Percentiles rank a stretch among this genome's conserved stretches.
Evolutionary conservation across 2,113 vertebrate species (phyloP).

Genomic region (Noturus placidus): DNA sequence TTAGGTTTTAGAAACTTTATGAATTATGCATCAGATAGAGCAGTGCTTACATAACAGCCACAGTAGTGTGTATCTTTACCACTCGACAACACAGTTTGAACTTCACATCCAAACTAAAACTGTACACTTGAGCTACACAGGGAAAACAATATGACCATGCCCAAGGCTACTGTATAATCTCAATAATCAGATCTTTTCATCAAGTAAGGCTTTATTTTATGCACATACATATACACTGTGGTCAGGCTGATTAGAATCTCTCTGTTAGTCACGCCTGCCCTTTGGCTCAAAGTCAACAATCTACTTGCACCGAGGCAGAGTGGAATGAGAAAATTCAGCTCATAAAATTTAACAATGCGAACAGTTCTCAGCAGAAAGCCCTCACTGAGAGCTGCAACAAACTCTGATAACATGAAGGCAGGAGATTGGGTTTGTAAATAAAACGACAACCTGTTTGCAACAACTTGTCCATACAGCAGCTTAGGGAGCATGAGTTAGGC

Average conservation of each 20-base stretch:
- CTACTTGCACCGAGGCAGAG: conserved; percentile 39
- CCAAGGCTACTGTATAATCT: conserved; percentile 46
- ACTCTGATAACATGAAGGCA: not conserved
- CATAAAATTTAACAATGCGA: conserved; percentile 26
- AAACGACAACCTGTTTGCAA: conserved; percentile 27
- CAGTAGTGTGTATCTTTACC: conserved; percentile 45
- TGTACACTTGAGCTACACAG: conserved; percentile 61
- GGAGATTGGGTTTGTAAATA: conserved; percentile 8
- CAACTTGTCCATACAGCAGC: conserved; percentile 8
- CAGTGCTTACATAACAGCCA: conserved; percentile 48
- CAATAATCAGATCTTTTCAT: conserved; percentile 55
- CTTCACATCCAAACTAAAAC: conserved; percentile 60
- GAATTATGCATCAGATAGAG: conserved; percentile 55
- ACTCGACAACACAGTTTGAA: no score
- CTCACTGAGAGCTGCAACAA: not conserved
- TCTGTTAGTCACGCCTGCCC: conserved; percentile 49
- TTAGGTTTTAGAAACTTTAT: conserved; percentile 52
- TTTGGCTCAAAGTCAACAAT: conserved; percentile 39
- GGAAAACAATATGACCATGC: conserved; percentile 57
- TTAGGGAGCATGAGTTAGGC: not conserved
- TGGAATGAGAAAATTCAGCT: conserved; percentile 38
- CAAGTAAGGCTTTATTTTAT: conserved; percentile 32
- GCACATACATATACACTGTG: conserved; percentile 36
- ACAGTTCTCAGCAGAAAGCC: not conserved
- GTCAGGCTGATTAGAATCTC: conserved; percentile 59